Percentiles rank a stretch among this genome's conserved stretches.
Conservation (phyloP, 2,113 vertebrate genomes). For the Aphyosemion australe region DNA sequence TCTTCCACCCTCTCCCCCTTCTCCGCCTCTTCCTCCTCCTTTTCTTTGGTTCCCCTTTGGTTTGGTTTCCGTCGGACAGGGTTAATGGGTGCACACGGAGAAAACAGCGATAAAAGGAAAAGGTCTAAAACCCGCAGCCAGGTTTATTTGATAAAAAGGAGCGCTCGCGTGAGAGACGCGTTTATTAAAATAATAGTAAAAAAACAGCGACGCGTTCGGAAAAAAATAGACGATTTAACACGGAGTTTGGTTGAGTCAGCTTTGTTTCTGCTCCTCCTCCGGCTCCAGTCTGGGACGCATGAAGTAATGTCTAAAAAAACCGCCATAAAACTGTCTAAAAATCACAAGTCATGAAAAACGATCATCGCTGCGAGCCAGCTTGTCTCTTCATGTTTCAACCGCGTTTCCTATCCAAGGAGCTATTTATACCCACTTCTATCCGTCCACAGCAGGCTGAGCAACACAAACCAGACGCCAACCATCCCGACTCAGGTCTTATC, state of each 20-base stretch:
- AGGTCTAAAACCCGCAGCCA: too few species aligned
- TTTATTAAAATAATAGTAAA: too few species aligned
- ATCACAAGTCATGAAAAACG: not conserved
- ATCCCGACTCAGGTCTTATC: conserved; percentile 55
- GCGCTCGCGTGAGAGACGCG: too few species aligned
- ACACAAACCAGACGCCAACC: conserved; percentile 57
- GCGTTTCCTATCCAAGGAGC: conserved; percentile 43
- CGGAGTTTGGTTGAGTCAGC: too few species aligned
- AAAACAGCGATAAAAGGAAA: not conserved
- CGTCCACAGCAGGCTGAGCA: conserved; percentile 24
- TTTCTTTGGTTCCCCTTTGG: not conserved
- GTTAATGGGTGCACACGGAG: conserved; percentile 36
- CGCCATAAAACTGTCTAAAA: not conserved
- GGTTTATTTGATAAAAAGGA: too few species aligned
- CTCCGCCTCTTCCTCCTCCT: conserved; percentile 1
- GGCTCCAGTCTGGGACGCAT: not conserved
- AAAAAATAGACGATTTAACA: too few species aligned
- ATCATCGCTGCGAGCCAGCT: conserved; percentile 17
- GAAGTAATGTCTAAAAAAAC: not conserved
- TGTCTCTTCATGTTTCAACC: conserved; percentile 43
- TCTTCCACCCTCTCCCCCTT: too few species aligned
- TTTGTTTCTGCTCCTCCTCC: not conserved
- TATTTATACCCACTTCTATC: conserved; percentile 36
- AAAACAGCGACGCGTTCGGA: too few species aligned
- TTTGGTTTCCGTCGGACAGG: conserved; percentile 62